phyloP scores from a whole-genome alignment of 2,113 vertebrate species.

The Hassar affinis region DNA sequence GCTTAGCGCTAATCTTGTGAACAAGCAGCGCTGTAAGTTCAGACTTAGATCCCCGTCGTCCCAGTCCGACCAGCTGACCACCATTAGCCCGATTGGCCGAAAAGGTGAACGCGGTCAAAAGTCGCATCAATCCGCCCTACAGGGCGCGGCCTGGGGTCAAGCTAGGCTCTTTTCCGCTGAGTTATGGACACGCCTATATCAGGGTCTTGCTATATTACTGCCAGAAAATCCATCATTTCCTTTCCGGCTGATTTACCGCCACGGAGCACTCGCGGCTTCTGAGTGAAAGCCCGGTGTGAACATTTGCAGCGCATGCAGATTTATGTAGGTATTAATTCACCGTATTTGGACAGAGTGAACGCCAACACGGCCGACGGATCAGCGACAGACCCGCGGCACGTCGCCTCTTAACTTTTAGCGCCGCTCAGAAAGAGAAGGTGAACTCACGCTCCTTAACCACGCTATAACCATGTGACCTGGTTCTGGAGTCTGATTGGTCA shows the following conservation, averaged over 20 bases:
- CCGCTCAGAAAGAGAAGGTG: background rate
- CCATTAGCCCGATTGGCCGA: conserved; percentile 77
- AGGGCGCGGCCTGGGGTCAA: conserved; percentile 54
- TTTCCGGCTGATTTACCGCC: conserved; percentile 71
- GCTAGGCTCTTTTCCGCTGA: conserved; percentile 57
- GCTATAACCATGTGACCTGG: no score
- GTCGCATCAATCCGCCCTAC: conserved; percentile 68
- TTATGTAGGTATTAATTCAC: conserved; percentile 68
- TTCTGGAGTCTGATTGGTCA: background rate
- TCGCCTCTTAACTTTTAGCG: background rate
- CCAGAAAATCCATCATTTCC: conserved; percentile 73
- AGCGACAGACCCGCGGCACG: background rate
- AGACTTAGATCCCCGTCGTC: conserved; percentile 63
- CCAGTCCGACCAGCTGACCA: conserved; percentile 50
- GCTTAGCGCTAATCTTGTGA: conserved; percentile 59
- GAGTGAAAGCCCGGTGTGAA: conserved; percentile 48
- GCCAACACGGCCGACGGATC: conserved; percentile 44
- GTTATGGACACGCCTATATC: conserved; percentile 63
- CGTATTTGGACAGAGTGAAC: conserved; percentile 57
- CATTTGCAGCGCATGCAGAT: conserved; percentile 68
- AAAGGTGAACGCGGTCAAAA: conserved; percentile 70
- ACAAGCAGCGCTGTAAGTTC: conserved; percentile 14
- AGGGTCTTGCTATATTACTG: conserved; percentile 66
- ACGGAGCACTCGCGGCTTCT: conserved; percentile 25
- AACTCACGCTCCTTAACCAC: background rate